These are phyloP conservation scores for Drosophila paracracens DNA, from an alignment of 2,888 invertebrate species.

Conservation along the genomic window DNA sequence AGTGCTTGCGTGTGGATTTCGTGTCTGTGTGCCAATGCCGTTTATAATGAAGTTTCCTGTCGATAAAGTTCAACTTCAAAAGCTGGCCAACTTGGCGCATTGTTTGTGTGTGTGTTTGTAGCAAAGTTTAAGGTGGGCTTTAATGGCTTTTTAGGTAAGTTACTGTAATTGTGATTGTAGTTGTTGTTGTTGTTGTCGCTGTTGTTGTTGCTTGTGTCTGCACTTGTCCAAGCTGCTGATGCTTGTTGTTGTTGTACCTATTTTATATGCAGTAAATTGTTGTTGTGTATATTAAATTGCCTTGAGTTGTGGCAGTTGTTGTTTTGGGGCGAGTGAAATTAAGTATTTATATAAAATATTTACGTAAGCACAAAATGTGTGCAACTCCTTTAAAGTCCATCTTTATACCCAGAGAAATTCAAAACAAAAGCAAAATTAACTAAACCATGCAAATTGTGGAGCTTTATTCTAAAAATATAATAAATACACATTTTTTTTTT, in stretches of 20 bases:
- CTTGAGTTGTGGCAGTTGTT: constrained; percentile 34
- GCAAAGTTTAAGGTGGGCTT: constrained; percentile 63
- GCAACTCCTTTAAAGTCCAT: not conserved
- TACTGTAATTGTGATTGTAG: constrained; percentile 16
- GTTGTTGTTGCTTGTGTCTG: constrained; percentile 24
- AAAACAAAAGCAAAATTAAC: not conserved
- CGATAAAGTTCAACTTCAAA: constrained; percentile 74
- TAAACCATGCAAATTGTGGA: not conserved
- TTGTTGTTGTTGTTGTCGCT: constrained; percentile 7
- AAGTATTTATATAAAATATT: constrained; percentile 12
- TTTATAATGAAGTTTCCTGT: constrained; percentile 80
- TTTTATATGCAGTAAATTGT: constrained; percentile 41
- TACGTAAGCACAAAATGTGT: not conserved
- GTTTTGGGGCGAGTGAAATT: not conserved
- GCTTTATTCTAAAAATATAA: not conserved
- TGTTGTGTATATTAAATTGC: constrained; percentile 34
- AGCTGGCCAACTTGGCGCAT: constrained; percentile 30
- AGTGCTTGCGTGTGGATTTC: constrained; percentile 25
- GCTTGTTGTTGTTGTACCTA: constrained; percentile 20
- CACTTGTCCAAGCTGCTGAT: constrained; percentile 28
- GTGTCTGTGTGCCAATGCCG: constrained; percentile 72
- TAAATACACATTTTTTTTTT: not conserved
- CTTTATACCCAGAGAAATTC: not conserved
- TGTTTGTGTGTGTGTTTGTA: constrained; percentile 22
- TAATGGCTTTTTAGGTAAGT: constrained; percentile 50